phyloP scores from a whole-genome alignment of 2,797 vertebrate genomes.

The Alca torda region DNA sequence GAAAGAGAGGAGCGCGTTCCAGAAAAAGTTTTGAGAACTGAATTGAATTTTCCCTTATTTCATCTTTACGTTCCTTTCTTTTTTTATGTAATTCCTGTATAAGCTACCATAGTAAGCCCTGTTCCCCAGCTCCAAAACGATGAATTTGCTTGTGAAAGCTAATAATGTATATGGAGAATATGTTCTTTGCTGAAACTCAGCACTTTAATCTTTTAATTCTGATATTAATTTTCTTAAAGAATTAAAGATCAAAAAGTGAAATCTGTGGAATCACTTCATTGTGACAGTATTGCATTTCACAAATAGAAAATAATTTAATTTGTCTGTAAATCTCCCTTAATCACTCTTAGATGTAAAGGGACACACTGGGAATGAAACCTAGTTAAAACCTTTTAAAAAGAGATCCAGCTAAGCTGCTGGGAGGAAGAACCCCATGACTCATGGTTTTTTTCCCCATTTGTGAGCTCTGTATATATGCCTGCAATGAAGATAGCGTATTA shows the following conservation, averaged over 20 bases:
- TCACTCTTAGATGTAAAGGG: background rate
- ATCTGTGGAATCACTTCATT: background rate
- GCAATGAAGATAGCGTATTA: background rate
- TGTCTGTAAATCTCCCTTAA: constrained; percentile 13
- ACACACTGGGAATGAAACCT: background rate
- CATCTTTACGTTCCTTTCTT: background rate
- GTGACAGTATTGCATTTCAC: background rate
- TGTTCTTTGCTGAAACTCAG: background rate
- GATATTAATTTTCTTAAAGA: constrained; percentile 12
- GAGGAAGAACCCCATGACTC: background rate
- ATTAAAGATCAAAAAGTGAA: constrained; percentile 6
- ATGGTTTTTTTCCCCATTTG: background rate
- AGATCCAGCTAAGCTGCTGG: background rate
- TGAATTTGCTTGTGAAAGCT: background rate
- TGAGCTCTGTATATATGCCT: background rate
- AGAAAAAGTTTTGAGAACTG: background rate
- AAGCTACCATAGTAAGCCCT: background rate
- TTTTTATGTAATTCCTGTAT: background rate
- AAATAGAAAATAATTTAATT: constrained; percentile 14
- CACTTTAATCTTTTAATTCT: constrained; percentile 19
- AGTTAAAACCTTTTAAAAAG: background rate
- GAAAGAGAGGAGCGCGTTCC: background rate
- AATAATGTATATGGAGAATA: background rate
- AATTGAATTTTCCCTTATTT: background rate
- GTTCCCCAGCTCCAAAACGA: background rate